Percentiles rank a stretch among this genome's conserved stretches.
These are phyloP conservation scores for Leucania comma DNA, from an alignment of 2,888 invertebrate genomes.

Conservation along the genomic window DNA sequence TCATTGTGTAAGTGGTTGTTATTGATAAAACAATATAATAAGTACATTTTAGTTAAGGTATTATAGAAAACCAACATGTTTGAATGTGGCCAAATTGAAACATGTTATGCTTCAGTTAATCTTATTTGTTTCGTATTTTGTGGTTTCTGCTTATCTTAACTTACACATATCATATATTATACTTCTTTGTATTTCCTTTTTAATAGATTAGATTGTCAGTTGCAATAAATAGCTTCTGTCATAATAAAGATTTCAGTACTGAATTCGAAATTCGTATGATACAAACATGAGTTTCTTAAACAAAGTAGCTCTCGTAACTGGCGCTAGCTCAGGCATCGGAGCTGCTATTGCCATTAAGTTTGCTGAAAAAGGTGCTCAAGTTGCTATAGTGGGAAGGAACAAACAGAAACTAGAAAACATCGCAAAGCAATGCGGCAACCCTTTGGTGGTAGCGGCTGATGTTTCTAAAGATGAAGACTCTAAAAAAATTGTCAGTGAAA, in stretches of 20 bases:
- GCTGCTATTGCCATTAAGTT: slow-evolving; percentile 54
- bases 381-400: slow-evolving; percentile 62
- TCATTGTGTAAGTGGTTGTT: no score
- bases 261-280: not conserved
- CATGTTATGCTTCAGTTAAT: no score
- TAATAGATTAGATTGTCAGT: not conserved
- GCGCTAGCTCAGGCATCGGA: slow-evolving; percentile 67
- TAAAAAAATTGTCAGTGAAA: slow-evolving; percentile 18
- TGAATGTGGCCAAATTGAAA: no score
- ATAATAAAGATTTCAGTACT: slow-evolving; percentile 7
- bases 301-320: slow-evolving; percentile 57
- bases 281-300: not conserved
- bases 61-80: no score
- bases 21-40: no score
- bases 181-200: no score
- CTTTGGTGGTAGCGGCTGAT: slow-evolving; percentile 21
- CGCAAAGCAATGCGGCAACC: slow-evolving; percentile 29
- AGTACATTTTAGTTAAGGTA: no score
- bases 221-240: not conserved
- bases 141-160: no score
- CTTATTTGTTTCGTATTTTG: no score
- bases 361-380: slow-evolving; percentile 58
- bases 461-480: slow-evolving; percentile 28
- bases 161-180: no score
- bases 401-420: slow-evolving; percentile 50